Conservation (phyloP, 2,888 invertebrate genomes). For the Amphipyra berbera region DNA sequence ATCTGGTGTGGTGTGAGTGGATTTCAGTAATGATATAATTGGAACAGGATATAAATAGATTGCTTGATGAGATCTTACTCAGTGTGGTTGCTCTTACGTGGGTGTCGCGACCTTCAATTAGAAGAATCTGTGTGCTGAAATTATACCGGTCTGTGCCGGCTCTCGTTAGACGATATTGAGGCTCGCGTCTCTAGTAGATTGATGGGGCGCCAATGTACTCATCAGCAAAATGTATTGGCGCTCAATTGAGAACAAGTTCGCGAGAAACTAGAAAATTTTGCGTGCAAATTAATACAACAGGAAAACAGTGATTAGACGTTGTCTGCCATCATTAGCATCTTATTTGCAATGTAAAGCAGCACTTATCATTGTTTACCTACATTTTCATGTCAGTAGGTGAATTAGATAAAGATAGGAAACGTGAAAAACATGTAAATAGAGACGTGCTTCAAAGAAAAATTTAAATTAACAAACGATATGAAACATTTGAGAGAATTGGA, state of each 20-base stretch:
- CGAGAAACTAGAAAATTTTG: constrained; percentile 54
- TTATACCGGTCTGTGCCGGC: constrained; percentile 72
- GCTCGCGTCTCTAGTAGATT: constrained; percentile 68
- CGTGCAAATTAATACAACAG: constrained; percentile 60
- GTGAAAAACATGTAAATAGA: constrained; percentile 71
- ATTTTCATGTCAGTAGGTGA: constrained; percentile 79
- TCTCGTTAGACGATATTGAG: constrained; percentile 65
- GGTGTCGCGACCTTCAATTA: constrained; percentile 82
- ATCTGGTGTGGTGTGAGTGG: constrained; percentile 71
- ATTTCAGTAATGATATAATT: constrained; percentile 78
- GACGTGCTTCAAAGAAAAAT: constrained; percentile 55
- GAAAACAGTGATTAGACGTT: constrained; percentile 65
- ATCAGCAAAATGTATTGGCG: constrained; percentile 62
- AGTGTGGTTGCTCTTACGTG: constrained; percentile 70
- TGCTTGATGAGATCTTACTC: constrained; percentile 74
- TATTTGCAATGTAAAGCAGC: constrained; percentile 68
- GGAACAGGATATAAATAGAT: constrained; percentile 80
- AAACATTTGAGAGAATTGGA: constrained; percentile 21
- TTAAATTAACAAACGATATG: constrained; percentile 1
- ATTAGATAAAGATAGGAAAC: constrained; percentile 75
- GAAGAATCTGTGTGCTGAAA: constrained; percentile 71
- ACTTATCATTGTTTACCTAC: constrained; percentile 70
- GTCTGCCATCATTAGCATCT: constrained; percentile 56
- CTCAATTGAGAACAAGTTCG: constrained; percentile 65
- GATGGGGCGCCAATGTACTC: constrained; percentile 72